A percentile compares a stretch with the other conserved stretches of the same genome.
These are phyloP conservation scores for Pao palembangensis DNA, from an alignment of 2,113 vertebrate genomes.

Conservation along the genomic window DNA sequence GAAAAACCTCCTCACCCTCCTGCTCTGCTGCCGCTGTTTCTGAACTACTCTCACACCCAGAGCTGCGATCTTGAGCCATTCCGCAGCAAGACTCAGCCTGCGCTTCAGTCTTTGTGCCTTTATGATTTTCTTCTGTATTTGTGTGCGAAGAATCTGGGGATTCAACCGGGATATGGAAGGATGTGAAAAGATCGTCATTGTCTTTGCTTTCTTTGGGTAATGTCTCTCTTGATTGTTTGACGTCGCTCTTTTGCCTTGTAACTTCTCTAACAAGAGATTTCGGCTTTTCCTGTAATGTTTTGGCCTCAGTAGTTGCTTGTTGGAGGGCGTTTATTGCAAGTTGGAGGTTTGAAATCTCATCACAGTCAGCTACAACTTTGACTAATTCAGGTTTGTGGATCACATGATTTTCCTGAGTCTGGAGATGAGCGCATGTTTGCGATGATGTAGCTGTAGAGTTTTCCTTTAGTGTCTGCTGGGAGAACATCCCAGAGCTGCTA, in stretches of 20 bases:
- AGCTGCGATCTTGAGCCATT: slow-evolving; percentile 24
- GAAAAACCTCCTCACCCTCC: slow-evolving; percentile 77
- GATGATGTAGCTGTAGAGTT: slow-evolving; percentile 37
- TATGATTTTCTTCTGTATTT: neutral
- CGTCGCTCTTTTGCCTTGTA: slow-evolving; percentile 45
- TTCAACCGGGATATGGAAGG: no score
- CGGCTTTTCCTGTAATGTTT: slow-evolving; percentile 73
- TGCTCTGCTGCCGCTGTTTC: slow-evolving; percentile 62
- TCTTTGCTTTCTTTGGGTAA: no score
- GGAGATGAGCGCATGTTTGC: slow-evolving; percentile 11
- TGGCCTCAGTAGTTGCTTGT: slow-evolving; percentile 78
- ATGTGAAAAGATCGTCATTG: no score
- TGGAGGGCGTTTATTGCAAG: slow-evolving; percentile 75
- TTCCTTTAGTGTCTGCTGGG: neutral
- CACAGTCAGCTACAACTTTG: slow-evolving; percentile 30
- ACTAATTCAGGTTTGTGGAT: slow-evolving; percentile 45
- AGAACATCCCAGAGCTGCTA: neutral
- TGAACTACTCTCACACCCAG: slow-evolving; percentile 64
- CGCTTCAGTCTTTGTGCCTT: slow-evolving; percentile 69
- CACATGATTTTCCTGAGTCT: slow-evolving; percentile 11
- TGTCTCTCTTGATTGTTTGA: neutral
- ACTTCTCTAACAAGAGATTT: slow-evolving; percentile 19
- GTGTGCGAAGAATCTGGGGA: neutral
- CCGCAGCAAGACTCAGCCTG: slow-evolving; percentile 35
- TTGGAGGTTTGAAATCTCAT: slow-evolving; percentile 71